Percentiles rank a stretch among this genome's conserved stretches.
phyloP scores from a whole-genome alignment of 2,888 invertebrate genomes.

The Agrenia bidenticulata region DNA sequence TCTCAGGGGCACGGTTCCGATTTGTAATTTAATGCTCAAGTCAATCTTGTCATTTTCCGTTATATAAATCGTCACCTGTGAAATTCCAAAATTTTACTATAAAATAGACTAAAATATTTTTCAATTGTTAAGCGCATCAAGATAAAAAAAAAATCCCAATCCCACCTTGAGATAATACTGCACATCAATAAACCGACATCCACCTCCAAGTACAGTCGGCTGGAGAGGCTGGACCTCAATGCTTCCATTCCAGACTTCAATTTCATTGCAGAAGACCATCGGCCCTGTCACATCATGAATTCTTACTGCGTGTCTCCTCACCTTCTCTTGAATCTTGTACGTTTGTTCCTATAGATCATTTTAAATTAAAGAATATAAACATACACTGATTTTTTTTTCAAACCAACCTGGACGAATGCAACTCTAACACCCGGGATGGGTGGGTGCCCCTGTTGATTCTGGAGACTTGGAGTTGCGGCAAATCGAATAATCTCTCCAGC shows the following conservation, averaged over 20 bases:
- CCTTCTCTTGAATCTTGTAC: conserved; percentile 4
- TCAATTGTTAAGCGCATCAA: no score
- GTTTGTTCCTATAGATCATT: conserved; percentile 21
- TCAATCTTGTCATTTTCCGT: conserved; percentile 1
- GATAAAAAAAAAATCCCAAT: neutral
- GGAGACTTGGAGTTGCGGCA: conserved; percentile 6
- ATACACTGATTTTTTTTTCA: neutral
- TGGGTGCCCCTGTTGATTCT: conserved; percentile 8
- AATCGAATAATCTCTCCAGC: conserved; percentile 15
- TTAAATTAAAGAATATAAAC: no score
- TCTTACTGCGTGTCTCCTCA: neutral
- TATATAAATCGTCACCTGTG: neutral
- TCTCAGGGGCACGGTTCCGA: conserved; percentile 1
- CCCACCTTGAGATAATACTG: conserved; percentile 13
- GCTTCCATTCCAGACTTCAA: conserved; percentile 15
- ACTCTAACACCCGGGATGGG: conserved; percentile 8
- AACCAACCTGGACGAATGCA: conserved; percentile 5
- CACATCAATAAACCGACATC: conserved; percentile 12
- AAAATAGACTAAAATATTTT: no score
- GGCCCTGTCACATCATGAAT: neutral
- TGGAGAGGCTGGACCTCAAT: neutral
- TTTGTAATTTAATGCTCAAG: conserved; percentile 6
- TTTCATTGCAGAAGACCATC: neutral
- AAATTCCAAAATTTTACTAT: no score
- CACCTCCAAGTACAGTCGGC: conserved; percentile 5